phyloP scores from a whole-genome alignment of 2,888 invertebrate species.

The Sinohyriopsis cumingii region DNA sequence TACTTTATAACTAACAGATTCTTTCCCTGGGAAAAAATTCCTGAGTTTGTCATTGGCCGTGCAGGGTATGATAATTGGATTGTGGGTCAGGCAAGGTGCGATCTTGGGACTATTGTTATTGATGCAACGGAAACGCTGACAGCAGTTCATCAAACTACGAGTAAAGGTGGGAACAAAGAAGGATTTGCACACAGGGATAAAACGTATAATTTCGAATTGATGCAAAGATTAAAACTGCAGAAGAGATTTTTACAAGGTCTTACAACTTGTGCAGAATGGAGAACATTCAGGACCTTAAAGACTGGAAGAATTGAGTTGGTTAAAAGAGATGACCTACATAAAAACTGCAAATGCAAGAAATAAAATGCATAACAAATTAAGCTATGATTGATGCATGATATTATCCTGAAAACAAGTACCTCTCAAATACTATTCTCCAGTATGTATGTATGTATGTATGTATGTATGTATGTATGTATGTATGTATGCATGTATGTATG shows the following conservation, averaged over 20 bases:
- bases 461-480: no score
- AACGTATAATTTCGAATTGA: slow-evolving; percentile 28
- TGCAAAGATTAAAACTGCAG: slow-evolving; percentile 22
- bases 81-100: slow-evolving; percentile 34
- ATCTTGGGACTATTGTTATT: slow-evolving; percentile 31
- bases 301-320: no score
- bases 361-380: no score
- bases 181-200: slow-evolving; percentile 25
- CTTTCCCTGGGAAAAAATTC: slow-evolving; percentile 34
- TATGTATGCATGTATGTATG: no score
- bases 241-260: slow-evolving; percentile 32
- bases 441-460: no score
- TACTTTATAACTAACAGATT: slow-evolving; percentile 33
- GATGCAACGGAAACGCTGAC: slow-evolving; percentile 35
- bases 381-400: no score
- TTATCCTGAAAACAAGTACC: no score
- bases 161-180: slow-evolving; percentile 36
- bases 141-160: slow-evolving; percentile 41
- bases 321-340: no score
- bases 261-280: slow-evolving; percentile 22
- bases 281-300: slow-evolving; percentile 19
- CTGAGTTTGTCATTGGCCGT: slow-evolving; percentile 36
- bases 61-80: slow-evolving; percentile 45
- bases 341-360: no score
- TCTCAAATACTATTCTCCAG: no score